A percentile compares a stretch with the other conserved stretches of the same genome.
Evolutionary conservation across 2,888 invertebrate species (phyloP).

Genomic region (Diploptera punctata): DNA sequence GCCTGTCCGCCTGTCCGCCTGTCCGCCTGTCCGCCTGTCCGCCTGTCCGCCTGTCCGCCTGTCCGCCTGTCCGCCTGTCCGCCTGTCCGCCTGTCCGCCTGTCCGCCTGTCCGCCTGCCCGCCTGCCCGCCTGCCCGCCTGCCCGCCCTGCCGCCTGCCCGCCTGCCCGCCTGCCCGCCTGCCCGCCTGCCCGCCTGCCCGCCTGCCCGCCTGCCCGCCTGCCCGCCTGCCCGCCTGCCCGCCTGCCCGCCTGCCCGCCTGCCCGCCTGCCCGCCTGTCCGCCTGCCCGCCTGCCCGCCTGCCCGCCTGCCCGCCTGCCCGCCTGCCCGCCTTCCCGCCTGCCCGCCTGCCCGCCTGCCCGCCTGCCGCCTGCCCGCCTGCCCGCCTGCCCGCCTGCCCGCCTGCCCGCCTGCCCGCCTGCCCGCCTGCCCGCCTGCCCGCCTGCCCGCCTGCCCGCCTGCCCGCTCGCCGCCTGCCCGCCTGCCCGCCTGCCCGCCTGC

Average conservation of each 20-base stretch:
- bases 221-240: background rate
- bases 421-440: background rate
- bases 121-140: background rate
- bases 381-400: background rate
- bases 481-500: background rate
- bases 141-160: too few species aligned
- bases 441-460: background rate
- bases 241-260: background rate
- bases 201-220: too few species aligned
- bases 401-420: background rate
- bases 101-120: background rate
- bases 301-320: background rate
- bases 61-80: too few species aligned
- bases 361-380: too few species aligned
- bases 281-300: background rate
- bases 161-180: background rate
- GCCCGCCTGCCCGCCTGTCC: background rate
- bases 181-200: too few species aligned
- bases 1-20: too few species aligned
- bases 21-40: too few species aligned
- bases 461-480: background rate
- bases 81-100: too few species aligned
- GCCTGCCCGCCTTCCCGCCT: background rate
- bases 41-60: too few species aligned
- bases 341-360: background rate